Percentiles rank a stretch among this genome's conserved stretches.
Conservation (phyloP, 2,888 invertebrate species). For the Pyrrhia umbra region DNA sequence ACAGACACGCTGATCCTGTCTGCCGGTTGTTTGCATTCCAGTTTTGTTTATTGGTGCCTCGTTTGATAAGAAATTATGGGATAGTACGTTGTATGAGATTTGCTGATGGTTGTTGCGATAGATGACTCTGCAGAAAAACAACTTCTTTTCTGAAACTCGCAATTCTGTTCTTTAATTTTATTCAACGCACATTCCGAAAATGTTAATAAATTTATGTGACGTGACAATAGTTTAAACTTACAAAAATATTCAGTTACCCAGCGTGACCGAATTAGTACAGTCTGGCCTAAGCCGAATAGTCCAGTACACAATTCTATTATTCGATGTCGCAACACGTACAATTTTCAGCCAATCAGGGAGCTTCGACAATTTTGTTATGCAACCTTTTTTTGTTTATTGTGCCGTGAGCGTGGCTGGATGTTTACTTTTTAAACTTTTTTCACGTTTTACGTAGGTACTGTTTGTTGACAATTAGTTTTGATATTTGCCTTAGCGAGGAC, state of each 20-base stretch:
- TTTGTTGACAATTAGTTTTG: constrained; percentile 44
- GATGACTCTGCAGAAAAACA: no score
- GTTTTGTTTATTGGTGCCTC: constrained; percentile 45
- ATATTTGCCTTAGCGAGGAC: constrained; percentile 40
- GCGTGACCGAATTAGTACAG: constrained; percentile 17
- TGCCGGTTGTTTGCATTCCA: constrained; percentile 32
- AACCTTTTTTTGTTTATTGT: constrained; percentile 50
- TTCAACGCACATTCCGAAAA: no score
- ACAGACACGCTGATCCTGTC: constrained; percentile 45
- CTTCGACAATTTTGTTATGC: constrained; percentile 44
- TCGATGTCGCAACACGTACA: constrained; percentile 41
- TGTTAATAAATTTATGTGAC: background rate
- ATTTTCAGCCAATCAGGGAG: constrained; percentile 53
- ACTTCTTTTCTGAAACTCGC: no score
- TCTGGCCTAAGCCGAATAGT: constrained; percentile 13
- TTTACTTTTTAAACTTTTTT: constrained; percentile 46
- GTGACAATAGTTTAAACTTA: background rate
- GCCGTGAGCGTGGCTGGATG: constrained; percentile 42
- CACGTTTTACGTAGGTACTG: constrained; percentile 13
- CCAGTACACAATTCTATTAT: constrained; percentile 52
- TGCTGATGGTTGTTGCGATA: background rate
- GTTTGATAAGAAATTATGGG: constrained; percentile 48
- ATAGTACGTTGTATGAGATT: background rate
- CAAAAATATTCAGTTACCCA: constrained; percentile 2
- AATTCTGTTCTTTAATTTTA: no score